Percentiles rank a stretch among this genome's conserved stretches.
These are phyloP conservation scores for Lophura nycthemera DNA, from an alignment of 2,113 vertebrate genomes.

Conservation along the genomic window DNA sequence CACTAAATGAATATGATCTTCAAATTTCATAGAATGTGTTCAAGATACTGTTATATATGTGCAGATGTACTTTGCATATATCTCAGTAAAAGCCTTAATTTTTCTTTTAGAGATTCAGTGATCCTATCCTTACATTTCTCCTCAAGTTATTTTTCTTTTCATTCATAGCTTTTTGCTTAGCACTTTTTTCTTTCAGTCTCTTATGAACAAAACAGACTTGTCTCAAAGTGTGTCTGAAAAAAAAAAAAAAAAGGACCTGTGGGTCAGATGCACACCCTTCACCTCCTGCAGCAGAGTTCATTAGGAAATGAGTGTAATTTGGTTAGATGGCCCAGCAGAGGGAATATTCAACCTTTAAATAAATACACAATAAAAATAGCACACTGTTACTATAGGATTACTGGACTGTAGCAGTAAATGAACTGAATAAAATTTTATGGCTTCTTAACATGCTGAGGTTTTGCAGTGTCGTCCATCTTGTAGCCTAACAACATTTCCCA, in stretches of 20 bases:
- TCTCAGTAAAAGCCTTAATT: neutral
- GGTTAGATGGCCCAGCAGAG: constrained; percentile 61
- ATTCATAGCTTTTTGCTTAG: neutral
- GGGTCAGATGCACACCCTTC: neutral
- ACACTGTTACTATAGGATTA: constrained; percentile 79
- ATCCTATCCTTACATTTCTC: neutral
- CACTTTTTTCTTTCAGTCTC: neutral
- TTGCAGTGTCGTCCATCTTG: constrained; percentile 80
- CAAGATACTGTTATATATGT: neutral
- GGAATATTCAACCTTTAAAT: constrained; percentile 83
- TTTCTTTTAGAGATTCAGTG: neutral
- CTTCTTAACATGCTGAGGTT: constrained; percentile 84
- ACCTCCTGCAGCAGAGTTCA: neutral
- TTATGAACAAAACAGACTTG: neutral
- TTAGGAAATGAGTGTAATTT: constrained; percentile 68
- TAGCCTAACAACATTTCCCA: constrained; percentile 83
- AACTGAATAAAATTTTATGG: constrained; percentile 87
- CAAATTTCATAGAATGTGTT: accelerated
- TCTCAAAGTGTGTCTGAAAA: neutral
- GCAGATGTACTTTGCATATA: neutral
- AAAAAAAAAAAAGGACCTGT: neutral
- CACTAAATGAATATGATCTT: neutral
- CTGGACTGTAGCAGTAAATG: constrained; percentile 84
- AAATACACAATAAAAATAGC: constrained; percentile 87
- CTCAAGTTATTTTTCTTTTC: neutral